Evolutionary conservation across 2,113 vertebrate species (phyloP), one percentile per base, ranked within the genome.

Genomic region (Nerophis lumbriciformis): DNA sequence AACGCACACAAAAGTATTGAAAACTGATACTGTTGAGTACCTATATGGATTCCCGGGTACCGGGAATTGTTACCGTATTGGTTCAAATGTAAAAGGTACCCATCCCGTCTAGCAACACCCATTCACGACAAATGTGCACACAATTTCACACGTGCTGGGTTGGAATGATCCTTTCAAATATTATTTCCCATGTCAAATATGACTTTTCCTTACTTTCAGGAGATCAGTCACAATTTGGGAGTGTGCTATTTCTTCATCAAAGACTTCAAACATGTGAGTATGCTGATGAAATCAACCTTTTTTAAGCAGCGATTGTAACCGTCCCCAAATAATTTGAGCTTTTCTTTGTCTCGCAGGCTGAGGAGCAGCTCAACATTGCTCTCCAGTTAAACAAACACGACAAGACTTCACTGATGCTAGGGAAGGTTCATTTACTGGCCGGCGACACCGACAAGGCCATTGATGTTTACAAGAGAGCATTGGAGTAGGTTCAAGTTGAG

Each of bases 171-270:
- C 54, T 42, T 57, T 5, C 28, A 28, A 28, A 19, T 36, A 37
- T 53, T 28, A 28, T 28, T 3, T 53, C 47, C 44, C 45, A 16
- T 71, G 59, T 73, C 21, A 76, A 71, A 28, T 74, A 73, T 9
- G 60, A 62, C 16, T 51, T 63, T 75, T 77, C 61, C 67, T 78
- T 71, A 53, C 64, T 9, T 28, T 14, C 77, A 99, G 97, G 97
- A 98, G 86, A 94, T 98, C 87, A 94, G 85, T 81, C 95, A 98
- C 76, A 98, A 98, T 88, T 88, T 97, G 59, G 96, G 95, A 0
- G 90, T 98, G 66, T 97, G 96, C 80, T 94, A 94, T 81, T 93
- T 96, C 84, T 95, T 96, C 71, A 91, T 94, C 76, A 98, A 97
- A 84, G 93, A 98, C 82, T 94, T 94, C 72, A 91, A 89, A 83